phyloP scores from a whole-genome alignment of 1,140 invertebrate species.

The Cyclargus thomasi region DNA sequence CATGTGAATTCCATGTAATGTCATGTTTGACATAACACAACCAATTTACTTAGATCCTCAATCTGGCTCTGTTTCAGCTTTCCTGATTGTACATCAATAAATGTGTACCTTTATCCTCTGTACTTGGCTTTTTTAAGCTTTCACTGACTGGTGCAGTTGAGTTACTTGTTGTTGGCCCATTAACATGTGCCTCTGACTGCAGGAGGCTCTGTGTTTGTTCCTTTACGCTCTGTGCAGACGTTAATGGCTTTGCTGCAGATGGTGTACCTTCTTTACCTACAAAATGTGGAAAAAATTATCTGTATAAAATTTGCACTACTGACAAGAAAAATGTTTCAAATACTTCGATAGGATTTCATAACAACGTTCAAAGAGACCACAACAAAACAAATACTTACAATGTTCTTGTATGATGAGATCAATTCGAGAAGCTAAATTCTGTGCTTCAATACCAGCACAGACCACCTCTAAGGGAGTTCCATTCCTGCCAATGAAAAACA shows the following conservation, averaged over 20 bases:
- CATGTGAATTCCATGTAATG: no score
- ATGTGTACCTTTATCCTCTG: conserved; percentile 16
- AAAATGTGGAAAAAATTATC: conserved; percentile 12
- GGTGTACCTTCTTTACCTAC: conserved; percentile 36
- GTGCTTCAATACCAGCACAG: conserved; percentile 74
- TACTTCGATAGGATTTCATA: no score
- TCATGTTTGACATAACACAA: no score
- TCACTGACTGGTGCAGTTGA: conserved; percentile 12
- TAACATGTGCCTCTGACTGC: conserved; percentile 34
- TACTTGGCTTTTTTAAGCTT: conserved; percentile 8
- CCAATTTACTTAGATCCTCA: no score
- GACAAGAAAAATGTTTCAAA: no score
- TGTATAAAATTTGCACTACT: neutral
- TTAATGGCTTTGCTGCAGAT: conserved; percentile 41
- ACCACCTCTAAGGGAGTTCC: conserved; percentile 86
- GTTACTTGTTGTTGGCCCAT: conserved; percentile 5
- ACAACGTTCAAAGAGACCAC: no score
- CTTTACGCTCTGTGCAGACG: conserved; percentile 45
- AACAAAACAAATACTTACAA: conserved; percentile 34
- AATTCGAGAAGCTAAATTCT: conserved; percentile 74
- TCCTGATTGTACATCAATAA: neutral
- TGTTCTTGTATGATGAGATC: conserved; percentile 49
- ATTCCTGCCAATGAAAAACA: conserved; percentile 90
- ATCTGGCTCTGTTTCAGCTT: no score
- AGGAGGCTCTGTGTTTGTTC: conserved; percentile 41